Percentiles rank a stretch among this genome's conserved stretches.
Conservation (phyloP, 2,797 vertebrate species). For the Anolis apletophallus region DNA sequence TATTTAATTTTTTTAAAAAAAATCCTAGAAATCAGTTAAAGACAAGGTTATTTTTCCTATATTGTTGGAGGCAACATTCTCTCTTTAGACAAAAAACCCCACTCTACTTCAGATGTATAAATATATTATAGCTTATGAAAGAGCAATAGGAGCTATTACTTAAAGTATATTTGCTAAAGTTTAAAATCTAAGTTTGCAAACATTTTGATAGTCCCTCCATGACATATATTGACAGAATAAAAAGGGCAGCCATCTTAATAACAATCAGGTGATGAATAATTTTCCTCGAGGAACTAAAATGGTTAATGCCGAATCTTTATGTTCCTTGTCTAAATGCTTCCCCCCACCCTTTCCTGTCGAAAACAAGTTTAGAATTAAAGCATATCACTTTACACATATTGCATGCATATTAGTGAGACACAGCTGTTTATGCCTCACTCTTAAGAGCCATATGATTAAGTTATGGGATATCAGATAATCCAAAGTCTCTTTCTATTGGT, state of each 20-base stretch:
- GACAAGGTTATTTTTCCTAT: slow-evolving; percentile 47
- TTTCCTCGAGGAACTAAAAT: slow-evolving; percentile 80
- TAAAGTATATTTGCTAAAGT: slow-evolving; percentile 53
- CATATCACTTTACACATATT: slow-evolving; percentile 99
- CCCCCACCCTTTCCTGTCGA: slow-evolving; percentile 87
- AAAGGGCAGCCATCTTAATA: slow-evolving; percentile 74
- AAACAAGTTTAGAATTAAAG: slow-evolving; percentile 98
- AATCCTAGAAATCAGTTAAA: slow-evolving; percentile 39
- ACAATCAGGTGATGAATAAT: slow-evolving; percentile 84
- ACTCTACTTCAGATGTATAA: not conserved
- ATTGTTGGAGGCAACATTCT: slow-evolving; percentile 46
- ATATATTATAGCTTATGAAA: slow-evolving; percentile 34
- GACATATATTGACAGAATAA: slow-evolving; percentile 69
- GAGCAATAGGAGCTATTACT: slow-evolving; percentile 32
- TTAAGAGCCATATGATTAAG: slow-evolving; percentile 99
- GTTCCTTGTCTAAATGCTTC: slow-evolving; percentile 81
- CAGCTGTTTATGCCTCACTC: slow-evolving; percentile 97
- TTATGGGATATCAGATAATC: slow-evolving; percentile 99
- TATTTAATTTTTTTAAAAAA: slow-evolving; percentile 3
- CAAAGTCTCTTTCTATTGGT: slow-evolving; percentile 83
- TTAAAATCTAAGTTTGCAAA: slow-evolving; percentile 69
- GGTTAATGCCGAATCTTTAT: slow-evolving; percentile 84
- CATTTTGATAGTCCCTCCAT: slow-evolving; percentile 67
- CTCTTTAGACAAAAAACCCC: slow-evolving; percentile 32
- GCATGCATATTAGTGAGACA: slow-evolving; percentile 97